Percentiles rank a stretch among this genome's conserved stretches.
These are phyloP conservation scores for Streptopelia turtur DNA, from an alignment of 2,797 vertebrate species.

Conservation along the genomic window DNA sequence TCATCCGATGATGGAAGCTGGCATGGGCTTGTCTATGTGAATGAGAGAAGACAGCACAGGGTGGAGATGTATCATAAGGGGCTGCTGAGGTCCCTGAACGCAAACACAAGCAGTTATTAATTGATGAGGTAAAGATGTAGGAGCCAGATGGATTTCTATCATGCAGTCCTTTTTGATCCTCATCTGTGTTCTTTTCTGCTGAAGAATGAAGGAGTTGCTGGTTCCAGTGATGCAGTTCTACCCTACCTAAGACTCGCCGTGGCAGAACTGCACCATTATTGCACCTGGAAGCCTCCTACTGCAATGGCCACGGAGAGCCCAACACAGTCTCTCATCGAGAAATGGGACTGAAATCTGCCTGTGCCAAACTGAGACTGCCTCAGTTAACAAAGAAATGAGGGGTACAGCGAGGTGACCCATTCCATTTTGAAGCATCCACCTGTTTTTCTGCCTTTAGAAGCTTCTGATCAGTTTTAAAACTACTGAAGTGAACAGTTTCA, in stretches of 20 bases:
- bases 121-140: slow-evolving; percentile 27
- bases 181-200: neutral
- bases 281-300: neutral
- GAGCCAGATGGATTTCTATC: slow-evolving; percentile 35
- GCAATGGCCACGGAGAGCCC: neutral
- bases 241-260: accelerated
- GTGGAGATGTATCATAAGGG: neutral
- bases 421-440: neutral
- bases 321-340: neutral
- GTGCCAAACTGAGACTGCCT: neutral
- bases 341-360: neutral
- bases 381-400: neutral
- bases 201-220: accelerated
- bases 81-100: neutral
- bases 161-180: neutral
- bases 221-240: neutral
- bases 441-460: neutral
- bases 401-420: neutral
- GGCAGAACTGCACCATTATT: neutral
- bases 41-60: slow-evolving; percentile 9
- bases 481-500: neutral
- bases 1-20: neutral
- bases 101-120: slow-evolving; percentile 15
- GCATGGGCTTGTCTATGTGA: neutral
- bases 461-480: neutral